Base-by-base conservation (phyloP, 2,888 invertebrate species). In the Papilio elwesi region DNA sequence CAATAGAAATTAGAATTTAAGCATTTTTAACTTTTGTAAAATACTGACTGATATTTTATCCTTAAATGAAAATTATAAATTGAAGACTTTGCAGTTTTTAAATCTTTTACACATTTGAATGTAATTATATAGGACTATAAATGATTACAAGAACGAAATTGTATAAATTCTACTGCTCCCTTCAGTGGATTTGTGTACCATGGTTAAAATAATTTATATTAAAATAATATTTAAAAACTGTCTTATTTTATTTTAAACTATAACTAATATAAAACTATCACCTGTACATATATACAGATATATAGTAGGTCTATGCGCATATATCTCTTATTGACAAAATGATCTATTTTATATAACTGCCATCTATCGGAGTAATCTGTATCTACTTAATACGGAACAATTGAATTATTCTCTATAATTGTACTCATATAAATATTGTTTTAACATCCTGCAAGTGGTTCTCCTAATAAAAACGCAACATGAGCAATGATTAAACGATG, bases 21-120 rank as follows among this genome's bases (percentile, higher is more conserved):
- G 65, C 8, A 38, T 59, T 43, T 82, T 79, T 83, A 81, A 79
- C 76, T 82, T 82, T 86, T 86, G 81, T 86, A 82, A 81, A 78
- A 83, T 82, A 82, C 83, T 85, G 89, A 89, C 89, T 89, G 89
- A 89, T 82, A 79, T 81, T 83, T 83, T 85, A 64, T 51, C 43
- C 38, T 38, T 64, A 72, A 55, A 67, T 53, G 9, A 47, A 49
- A 36, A n/a, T 55, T 43, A 51, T 66, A 67, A 52, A 52, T 38
- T 53, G 15, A 49, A 51, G 15, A 43, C 59, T 10, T 63, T 49
- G 10, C 49, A 59, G 49, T 71, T 65, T 53, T 36, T 48, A 48
- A n/a, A 55, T 51, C 48, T 51, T 57, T 51, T 53, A 15, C 12
- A 67, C 62, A 15, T 62, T 62, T 48, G 26, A 26, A 43, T 71